phyloP scores from a whole-genome alignment of 2,113 vertebrate species.

The Eira barbara region DNA sequence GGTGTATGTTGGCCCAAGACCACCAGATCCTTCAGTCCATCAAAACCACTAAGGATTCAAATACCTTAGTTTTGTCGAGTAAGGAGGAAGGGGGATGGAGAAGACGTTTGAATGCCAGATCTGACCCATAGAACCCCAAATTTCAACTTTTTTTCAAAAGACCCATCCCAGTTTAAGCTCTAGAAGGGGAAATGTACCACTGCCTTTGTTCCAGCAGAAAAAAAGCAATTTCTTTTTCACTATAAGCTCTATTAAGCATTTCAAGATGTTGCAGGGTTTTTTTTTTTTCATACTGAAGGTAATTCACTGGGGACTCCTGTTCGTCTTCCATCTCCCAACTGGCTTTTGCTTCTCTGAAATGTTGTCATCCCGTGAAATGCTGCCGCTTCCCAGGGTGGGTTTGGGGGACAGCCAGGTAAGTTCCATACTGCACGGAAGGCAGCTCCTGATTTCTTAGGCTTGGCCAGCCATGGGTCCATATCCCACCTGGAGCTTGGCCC shows the following conservation, averaged over 20 bases:
- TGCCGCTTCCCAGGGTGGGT: not conserved
- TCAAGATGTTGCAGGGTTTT: not conserved
- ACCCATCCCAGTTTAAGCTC: not conserved
- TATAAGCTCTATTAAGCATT: not conserved
- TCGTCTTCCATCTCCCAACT: not conserved
- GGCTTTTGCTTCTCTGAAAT: not conserved
- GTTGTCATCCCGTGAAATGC: not conserved
- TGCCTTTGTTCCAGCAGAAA: not conserved
- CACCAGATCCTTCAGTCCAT: not conserved
- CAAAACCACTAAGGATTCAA: not conserved
- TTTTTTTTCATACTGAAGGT: not conserved
- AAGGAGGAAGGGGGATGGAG: fast-evolving
- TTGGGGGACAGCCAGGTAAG: not conserved
- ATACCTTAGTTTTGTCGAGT: not conserved
- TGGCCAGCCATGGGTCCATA: not conserved
- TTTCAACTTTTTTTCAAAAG: not conserved
- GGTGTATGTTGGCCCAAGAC: not conserved
- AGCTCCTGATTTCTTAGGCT: not conserved
- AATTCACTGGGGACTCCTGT: not conserved
- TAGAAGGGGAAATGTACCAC: not conserved
- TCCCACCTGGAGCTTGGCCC: not conserved
- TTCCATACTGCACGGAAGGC: not conserved
- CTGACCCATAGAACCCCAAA: not conserved
- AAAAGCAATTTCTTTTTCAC: not conserved
- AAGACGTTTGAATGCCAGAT: not conserved